phyloP scores from a whole-genome alignment of 2,888 invertebrate species.

The Hirtodrosophila duncani region DNA sequence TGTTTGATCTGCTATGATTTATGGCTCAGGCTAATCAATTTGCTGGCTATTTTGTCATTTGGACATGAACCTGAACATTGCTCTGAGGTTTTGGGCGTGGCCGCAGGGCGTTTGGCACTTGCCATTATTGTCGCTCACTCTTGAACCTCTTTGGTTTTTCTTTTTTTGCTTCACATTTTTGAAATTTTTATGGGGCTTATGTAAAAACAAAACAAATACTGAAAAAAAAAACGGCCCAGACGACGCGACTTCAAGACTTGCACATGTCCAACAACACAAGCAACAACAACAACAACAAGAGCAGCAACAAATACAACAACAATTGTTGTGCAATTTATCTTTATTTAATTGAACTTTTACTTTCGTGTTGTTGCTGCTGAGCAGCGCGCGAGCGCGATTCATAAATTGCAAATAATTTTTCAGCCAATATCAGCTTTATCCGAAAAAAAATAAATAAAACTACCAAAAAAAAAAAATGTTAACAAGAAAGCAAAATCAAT shows the following conservation, averaged over 20 bases:
- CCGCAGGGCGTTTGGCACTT: slow-evolving; percentile 21
- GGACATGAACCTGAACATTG: too few relatives aligned
- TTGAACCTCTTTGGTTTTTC: slow-evolving; percentile 19
- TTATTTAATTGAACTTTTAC: slow-evolving; percentile 70
- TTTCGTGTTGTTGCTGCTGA: slow-evolving; percentile 41
- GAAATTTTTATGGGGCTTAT: slow-evolving; percentile 37
- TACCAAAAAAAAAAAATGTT: slow-evolving; percentile 25
- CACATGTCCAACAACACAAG: background rate
- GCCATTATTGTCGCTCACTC: slow-evolving; percentile 21
- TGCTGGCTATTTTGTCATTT: too few relatives aligned
- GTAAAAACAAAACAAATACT: slow-evolving; percentile 17
- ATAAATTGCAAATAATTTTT: slow-evolving; percentile 68
- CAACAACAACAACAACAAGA: background rate
- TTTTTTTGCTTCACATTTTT: slow-evolving; percentile 1
- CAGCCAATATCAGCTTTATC: slow-evolving; percentile 48
- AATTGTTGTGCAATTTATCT: slow-evolving; percentile 70
- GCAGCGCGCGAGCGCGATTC: slow-evolving; percentile 56
- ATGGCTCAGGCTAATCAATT: too few relatives aligned
- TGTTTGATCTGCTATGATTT: too few relatives aligned
- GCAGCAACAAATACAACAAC: slow-evolving; percentile 32
- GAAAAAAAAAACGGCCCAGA: slow-evolving; percentile 5
- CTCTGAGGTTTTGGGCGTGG: too few relatives aligned
- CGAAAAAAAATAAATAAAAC: slow-evolving; percentile 22
- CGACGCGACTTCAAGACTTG: slow-evolving; percentile 18
- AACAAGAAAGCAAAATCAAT: too few relatives aligned